Percentiles rank a stretch among this genome's conserved stretches.
These are phyloP conservation scores for Drosophila subobscura DNA, from an alignment of 1,140 invertebrate species.

Conservation along the genomic window DNA sequence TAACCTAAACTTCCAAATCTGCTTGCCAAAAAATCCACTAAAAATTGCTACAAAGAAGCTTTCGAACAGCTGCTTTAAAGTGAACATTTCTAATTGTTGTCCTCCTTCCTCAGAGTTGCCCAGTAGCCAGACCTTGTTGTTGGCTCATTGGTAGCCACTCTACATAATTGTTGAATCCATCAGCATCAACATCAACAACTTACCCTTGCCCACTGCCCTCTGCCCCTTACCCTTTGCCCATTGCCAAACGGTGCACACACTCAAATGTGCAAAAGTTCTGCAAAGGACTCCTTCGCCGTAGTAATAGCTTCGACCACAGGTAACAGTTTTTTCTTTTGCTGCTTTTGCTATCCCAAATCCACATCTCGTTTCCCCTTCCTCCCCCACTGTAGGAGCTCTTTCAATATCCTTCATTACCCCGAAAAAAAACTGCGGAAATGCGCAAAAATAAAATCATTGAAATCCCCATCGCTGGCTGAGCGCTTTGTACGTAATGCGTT, in stretches of 20 bases:
- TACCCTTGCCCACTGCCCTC: conserved; percentile 7
- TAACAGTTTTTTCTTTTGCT: conserved; percentile 43
- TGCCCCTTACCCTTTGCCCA: conserved; percentile 17
- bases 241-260: conserved; percentile 20
- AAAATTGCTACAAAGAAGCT: neutral
- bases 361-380: conserved; percentile 38
- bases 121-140: conserved; percentile 5
- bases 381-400: conserved; percentile 58
- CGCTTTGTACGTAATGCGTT: conserved; percentile 78
- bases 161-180: conserved; percentile 52
- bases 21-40: neutral
- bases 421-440: conserved; percentile 69
- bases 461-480: conserved; percentile 48
- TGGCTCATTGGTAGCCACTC: conserved; percentile 40
- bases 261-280: conserved; percentile 46
- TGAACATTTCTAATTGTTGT: conserved; percentile 29
- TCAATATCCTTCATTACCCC: conserved; percentile 80
- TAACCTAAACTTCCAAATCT: no score
- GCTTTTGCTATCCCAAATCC: conserved; percentile 63
- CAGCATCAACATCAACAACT: conserved; percentile 37
- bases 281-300: conserved; percentile 32
- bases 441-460: conserved; percentile 80
- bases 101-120: conserved; percentile 11
- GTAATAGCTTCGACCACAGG: conserved; percentile 49
- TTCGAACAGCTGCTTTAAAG: conserved; percentile 3